Base-by-base conservation (phyloP, 2,888 invertebrate genomes). In the Branchipolynoe longqiensis region DNA sequence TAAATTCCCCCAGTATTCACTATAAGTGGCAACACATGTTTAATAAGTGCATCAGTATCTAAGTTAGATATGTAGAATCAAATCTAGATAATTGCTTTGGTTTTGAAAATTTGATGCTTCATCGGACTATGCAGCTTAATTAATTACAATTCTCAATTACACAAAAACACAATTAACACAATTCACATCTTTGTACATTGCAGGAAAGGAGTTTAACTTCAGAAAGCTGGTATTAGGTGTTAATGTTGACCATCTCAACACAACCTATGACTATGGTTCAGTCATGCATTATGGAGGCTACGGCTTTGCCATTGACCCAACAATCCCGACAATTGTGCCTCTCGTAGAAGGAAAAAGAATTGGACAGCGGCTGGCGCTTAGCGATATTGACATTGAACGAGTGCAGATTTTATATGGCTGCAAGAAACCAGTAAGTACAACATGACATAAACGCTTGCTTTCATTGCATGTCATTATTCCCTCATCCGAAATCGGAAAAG, bases 221-320 rank as follows among this genome's bases (percentile, higher is more conserved):
- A 92, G 78, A 14, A 78, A 78, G 48, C 56, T 82, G n/a, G 36
- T 31, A 28, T 56, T 92, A 2, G 74, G 28, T 14, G 84, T 85
- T 2, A 88, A 90, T 25, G 93, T 94, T 69, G 94, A 94, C 82
- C 93, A 94, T 1, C 92, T 94, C 38, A 93, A 93, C 81, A 96
- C 96, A 92, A 96, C 96, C 85, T 97, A 97, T 90, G 97, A 97
- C 92, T 97, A 96, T 91, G 95, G 96, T 88, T 96, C 96, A 18
- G 96, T 97, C 48, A 96, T 97, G 96, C 97, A 97, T 92, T 97
- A 97, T 90, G 94, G 94, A 86, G 93, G 93, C 41, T 93, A 94
- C 88, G 95, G 94, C 18, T 95, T 95, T 89, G 94, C 94, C 41
- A 89, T 88, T n/a, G 90, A 91, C 85, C 84, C 87, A 1, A 64